Conservation (phyloP, 2,113 vertebrate species). For the Scortum barcoo region DNA sequence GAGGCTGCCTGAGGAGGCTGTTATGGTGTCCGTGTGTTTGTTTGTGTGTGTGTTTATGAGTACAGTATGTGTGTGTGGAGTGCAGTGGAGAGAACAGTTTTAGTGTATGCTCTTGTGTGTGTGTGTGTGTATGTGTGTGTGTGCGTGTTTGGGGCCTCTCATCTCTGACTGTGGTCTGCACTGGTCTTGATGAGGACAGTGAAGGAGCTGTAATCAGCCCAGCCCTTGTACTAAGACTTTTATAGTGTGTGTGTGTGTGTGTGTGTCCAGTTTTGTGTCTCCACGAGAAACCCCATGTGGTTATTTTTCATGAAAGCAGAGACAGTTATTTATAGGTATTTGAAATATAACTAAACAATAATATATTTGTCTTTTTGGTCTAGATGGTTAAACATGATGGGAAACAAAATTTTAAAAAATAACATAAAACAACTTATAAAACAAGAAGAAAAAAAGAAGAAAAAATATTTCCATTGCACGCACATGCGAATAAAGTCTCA, state of each 20-base stretch:
- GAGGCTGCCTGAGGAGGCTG: slow-evolving; percentile 64
- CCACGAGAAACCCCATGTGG: not conserved
- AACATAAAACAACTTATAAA: not conserved
- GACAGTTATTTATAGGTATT: not conserved
- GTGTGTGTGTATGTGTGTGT: slow-evolving; percentile 30
- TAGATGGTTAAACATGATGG: not conserved
- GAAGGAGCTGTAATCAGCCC: slow-evolving; percentile 75
- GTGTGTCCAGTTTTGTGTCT: slow-evolving; percentile 29
- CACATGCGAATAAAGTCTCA: not conserved
- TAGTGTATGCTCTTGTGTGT: slow-evolving; percentile 45
- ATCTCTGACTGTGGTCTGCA: slow-evolving; percentile 57
- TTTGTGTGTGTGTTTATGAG: slow-evolving; percentile 40
- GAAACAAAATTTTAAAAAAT: not conserved
- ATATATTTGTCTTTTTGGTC: not conserved
- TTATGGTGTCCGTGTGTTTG: slow-evolving; percentile 22
- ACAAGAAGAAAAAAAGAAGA: not conserved
- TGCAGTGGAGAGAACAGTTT: slow-evolving; percentile 23
- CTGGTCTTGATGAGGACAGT: slow-evolving; percentile 74
- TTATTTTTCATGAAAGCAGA: not conserved
- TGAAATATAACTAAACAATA: not conserved
- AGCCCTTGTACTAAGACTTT: slow-evolving; percentile 37
- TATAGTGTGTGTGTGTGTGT: slow-evolving; percentile 26
- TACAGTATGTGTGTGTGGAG: slow-evolving; percentile 39
- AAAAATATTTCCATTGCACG: too few relatives aligned
- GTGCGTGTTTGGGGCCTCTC: slow-evolving; percentile 58